A percentile compares a stretch with the other conserved stretches of the same genome.
Conservation (phyloP, 2,797 vertebrate genomes). For the Glossophaga mutica region DNA sequence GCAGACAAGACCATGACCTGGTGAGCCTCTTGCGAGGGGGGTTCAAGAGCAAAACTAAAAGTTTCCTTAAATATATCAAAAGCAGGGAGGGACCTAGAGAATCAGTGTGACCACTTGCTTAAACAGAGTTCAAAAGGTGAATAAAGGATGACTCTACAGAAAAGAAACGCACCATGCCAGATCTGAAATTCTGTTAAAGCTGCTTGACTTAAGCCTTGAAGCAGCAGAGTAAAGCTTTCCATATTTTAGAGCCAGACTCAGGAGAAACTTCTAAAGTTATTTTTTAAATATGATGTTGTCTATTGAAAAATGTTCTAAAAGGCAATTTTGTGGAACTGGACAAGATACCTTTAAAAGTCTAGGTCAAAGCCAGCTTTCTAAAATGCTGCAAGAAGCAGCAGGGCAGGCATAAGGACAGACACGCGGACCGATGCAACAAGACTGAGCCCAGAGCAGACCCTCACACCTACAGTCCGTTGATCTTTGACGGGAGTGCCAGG, state of each 20-base stretch:
- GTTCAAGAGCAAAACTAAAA: not conserved
- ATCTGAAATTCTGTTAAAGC: not conserved
- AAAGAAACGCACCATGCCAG: not conserved
- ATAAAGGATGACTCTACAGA: not conserved
- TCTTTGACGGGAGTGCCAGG: not conserved
- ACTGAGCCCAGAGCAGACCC: not conserved
- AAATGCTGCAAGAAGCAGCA: not conserved
- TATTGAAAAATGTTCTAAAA: not conserved
- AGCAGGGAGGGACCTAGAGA: not conserved
- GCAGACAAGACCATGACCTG: not conserved
- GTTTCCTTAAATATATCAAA: not conserved
- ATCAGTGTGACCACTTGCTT: not conserved
- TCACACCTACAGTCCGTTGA: not conserved
- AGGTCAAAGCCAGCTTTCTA: not conserved
- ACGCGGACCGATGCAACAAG: not conserved
- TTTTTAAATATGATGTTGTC: not conserved
- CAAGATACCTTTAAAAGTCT: not conserved
- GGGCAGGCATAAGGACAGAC: not conserved
- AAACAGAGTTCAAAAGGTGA: not conserved
- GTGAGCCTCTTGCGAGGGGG: not conserved
- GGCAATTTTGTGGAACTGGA: not conserved
- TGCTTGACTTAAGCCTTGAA: not conserved
- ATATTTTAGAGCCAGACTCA: not conserved
- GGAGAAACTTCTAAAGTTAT: not conserved
- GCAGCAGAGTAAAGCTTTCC: not conserved